Conservation (phyloP, 2,888 invertebrate genomes). For the Maniola hyperantus region DNA sequence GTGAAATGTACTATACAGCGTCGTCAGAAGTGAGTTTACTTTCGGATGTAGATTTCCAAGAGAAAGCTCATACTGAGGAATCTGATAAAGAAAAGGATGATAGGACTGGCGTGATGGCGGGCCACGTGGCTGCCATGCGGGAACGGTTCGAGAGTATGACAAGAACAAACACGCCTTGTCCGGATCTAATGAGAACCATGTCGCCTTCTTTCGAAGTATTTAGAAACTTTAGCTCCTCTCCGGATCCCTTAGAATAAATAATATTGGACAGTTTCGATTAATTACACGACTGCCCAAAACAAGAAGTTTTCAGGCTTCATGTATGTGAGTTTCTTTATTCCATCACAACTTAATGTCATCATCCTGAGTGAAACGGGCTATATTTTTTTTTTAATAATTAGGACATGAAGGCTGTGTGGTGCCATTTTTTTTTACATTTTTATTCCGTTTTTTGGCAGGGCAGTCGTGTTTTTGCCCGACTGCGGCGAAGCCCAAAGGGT, state of each 20-base stretch:
- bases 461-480: too few relatives aligned
- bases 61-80: conserved; percentile 44
- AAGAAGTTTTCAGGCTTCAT: too few relatives aligned
- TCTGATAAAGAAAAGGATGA: conserved; percentile 53
- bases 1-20: conserved; percentile 74
- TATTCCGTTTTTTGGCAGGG: too few relatives aligned
- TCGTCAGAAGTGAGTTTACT: conserved; percentile 67
- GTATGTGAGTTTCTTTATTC: too few relatives aligned
- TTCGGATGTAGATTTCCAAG: conserved; percentile 61
- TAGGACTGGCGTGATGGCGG: conserved; percentile 65
- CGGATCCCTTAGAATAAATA: conserved; percentile 53
- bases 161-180: conserved; percentile 69
- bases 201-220: conserved; percentile 64
- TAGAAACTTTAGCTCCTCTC: conserved; percentile 65
- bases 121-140: conserved; percentile 79
- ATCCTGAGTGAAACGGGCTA: too few relatives aligned
- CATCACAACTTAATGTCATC: too few relatives aligned
- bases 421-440: too few relatives aligned
- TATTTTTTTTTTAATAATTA: too few relatives aligned
- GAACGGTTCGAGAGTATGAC: conserved; percentile 79
- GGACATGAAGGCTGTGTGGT: too few relatives aligned
- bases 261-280: neutral
- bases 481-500: too few relatives aligned
- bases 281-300: neutral
- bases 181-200: conserved; percentile 57